Evolutionary conservation across 2,113 vertebrate species (phyloP).

Genomic region (Ciconia stormi): DNA sequence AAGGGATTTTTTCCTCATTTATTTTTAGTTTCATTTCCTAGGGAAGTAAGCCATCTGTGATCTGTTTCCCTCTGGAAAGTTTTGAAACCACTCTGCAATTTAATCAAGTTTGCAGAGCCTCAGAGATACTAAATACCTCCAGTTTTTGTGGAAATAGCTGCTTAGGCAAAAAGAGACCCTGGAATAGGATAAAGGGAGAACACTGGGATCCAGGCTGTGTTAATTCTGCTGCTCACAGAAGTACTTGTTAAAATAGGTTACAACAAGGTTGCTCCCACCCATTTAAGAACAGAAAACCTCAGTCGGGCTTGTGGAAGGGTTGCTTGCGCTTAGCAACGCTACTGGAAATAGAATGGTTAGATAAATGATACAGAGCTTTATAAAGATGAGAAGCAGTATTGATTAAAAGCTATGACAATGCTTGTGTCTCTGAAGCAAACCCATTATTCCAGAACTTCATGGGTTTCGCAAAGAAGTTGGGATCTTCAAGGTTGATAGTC

Average conservation of each 20-base stretch:
- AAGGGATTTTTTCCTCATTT: not conserved
- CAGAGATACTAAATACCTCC: not conserved
- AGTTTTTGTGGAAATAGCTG: not conserved
- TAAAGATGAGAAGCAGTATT: not conserved
- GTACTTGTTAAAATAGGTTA: not conserved
- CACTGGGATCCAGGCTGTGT: not conserved
- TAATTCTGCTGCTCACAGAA: not conserved
- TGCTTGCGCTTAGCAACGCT: not conserved
- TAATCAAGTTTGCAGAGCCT: not conserved
- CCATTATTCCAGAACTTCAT: not conserved
- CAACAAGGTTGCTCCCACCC: not conserved
- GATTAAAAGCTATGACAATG: not conserved
- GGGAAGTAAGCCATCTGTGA: not conserved
- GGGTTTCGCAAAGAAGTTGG: not conserved
- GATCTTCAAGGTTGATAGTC: not conserved
- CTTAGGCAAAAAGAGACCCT: not conserved
- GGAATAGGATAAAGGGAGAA: not conserved
- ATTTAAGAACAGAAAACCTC: not conserved
- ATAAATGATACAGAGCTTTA: not conserved
- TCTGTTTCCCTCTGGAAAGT: not conserved
- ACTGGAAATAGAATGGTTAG: not conserved
- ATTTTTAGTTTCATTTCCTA: constrained; percentile 40
- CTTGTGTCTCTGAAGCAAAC: not conserved
- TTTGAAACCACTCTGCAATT: not conserved
- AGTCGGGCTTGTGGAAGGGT: not conserved